Evolutionary conservation across 1,140 invertebrate genomes (phyloP).

Genomic region (Polypedilum pembai): DNA sequence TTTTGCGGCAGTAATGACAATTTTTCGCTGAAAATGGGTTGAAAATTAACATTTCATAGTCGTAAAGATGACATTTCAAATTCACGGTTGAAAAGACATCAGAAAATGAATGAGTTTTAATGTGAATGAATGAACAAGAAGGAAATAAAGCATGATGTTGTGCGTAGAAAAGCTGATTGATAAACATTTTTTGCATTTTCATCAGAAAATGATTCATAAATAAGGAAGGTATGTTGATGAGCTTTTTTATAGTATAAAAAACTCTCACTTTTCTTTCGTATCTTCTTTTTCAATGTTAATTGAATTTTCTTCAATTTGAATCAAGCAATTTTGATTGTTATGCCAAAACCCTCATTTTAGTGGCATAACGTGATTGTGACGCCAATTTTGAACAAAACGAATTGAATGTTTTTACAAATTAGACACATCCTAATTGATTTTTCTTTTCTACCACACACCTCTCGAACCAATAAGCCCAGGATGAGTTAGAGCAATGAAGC

Average conservation of each 20-base stretch:
- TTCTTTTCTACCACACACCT: background rate
- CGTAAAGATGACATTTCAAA: slow-evolving; percentile 4
- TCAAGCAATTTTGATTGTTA: background rate
- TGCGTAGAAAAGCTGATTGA: background rate
- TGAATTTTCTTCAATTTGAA: background rate
- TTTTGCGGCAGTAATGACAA: slow-evolving; percentile 5
- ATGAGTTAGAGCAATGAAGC: too few relatives aligned
- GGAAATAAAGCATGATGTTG: background rate
- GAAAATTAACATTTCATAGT: slow-evolving; percentile 13
- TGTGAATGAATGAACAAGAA: background rate
- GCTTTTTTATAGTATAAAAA: background rate
- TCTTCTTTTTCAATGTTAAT: background rate
- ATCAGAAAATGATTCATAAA: background rate
- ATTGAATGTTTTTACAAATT: slow-evolving; percentile 14
- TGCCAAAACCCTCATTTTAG: background rate
- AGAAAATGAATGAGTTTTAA: slow-evolving; percentile 1
- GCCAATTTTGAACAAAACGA: background rate
- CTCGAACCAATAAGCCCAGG: too few relatives aligned
- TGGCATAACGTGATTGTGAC: slow-evolving; percentile 3
- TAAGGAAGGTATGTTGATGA: background rate
- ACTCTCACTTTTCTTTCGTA: background rate
- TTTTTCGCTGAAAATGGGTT: slow-evolving; percentile 16
- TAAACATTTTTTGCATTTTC: slow-evolving; percentile 10
- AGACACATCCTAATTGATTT: slow-evolving; percentile 18
- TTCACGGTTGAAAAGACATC: slow-evolving; percentile 11